A percentile compares a stretch with the other conserved stretches of the same genome.
Conservation (phyloP, 1,140 invertebrate species). For the Drosophila nigrodunni region DNA sequence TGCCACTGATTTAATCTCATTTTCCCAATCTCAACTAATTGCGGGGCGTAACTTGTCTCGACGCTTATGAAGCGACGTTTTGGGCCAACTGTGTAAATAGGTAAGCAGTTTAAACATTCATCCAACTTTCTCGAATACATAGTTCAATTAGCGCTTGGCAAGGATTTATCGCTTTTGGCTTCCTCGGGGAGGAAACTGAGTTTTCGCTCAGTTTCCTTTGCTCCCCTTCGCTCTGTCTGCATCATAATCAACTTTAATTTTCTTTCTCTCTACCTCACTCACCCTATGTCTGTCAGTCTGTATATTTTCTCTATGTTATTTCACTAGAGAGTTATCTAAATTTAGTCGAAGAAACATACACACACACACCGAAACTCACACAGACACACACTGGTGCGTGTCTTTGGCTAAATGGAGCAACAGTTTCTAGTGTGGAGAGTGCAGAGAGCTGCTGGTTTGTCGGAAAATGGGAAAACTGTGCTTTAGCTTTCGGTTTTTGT, state of each 20-base stretch:
- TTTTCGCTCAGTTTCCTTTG: neutral
- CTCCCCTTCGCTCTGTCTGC: neutral
- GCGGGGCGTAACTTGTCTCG: constrained; percentile 16
- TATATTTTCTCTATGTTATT: neutral
- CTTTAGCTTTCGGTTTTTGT: constrained; percentile 14
- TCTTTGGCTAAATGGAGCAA: constrained; percentile 23
- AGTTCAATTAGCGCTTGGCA: constrained; percentile 42
- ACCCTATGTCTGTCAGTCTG: neutral
- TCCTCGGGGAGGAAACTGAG: constrained; percentile 4
- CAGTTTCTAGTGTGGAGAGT: neutral
- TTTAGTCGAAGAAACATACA: constrained; percentile 26
- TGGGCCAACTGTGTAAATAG: constrained; percentile 5
- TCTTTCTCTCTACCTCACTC: constrained; percentile 4
- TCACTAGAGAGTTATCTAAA: constrained; percentile 26
- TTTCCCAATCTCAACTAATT: constrained; percentile 24
- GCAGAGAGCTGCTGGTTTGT: neutral
- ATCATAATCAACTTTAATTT: constrained; percentile 44
- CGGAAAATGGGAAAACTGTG: neutral
- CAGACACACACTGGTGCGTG: constrained; percentile 24
- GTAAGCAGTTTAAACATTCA: constrained; percentile 26
- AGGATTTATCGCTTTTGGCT: constrained; percentile 16
- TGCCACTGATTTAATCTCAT: neutral
- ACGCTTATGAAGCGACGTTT: neutral
- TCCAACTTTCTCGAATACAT: constrained; percentile 9
- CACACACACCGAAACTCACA: neutral